Base-by-base conservation (phyloP, 2,113 vertebrate genomes). In the Alethe diademata region DNA sequence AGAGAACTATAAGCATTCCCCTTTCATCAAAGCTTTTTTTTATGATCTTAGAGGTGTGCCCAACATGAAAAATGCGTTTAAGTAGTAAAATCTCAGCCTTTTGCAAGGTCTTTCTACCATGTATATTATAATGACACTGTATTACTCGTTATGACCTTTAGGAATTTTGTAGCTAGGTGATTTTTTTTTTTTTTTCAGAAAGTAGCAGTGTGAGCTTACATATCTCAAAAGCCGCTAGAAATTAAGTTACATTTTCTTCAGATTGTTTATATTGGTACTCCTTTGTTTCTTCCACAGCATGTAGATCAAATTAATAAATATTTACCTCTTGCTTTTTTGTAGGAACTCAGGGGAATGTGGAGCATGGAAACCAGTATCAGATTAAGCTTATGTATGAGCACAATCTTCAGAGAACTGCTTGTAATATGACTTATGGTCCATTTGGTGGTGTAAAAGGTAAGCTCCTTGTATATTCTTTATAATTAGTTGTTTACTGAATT, bases 301-400 rank as follows among this genome's bases (percentile, higher is more conserved):
- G 1, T 87, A 26, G 12, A 40, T 93, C n/a, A 75, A 88, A 86
- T 31, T 5, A 57, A 47, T 33, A 53, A 65, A 62, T 78, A 43
- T 10, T 42, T 62, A 35, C 8, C 12, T 31, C 36, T 54, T 4
- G 2, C 19, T 75, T 86, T 88, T 96, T 72, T 70, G 48, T 83
- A 99, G 99, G 98, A 81, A 99, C 98, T 29, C 95, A 98, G 50
- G 99, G 99, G 64, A 99, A 98, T 45, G 99, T 99, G 94, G 99
- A 99, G 61, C 99, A 99, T 71, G 99, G 99, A 7, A 99, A 98
- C 93, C 99, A 99, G 74, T 99, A 99, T 97, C 99, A 99, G 96
- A 96, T 99, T 73, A 99, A 99, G 94, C 73, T 99, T 90, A 98
- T 99, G 90, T 99, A 99, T 65, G 99, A 99, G 72, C 99, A 99